Evolutionary conservation across 2,888 invertebrate genomes (phyloP).

Genomic region (Cactoblastis cactorum): DNA sequence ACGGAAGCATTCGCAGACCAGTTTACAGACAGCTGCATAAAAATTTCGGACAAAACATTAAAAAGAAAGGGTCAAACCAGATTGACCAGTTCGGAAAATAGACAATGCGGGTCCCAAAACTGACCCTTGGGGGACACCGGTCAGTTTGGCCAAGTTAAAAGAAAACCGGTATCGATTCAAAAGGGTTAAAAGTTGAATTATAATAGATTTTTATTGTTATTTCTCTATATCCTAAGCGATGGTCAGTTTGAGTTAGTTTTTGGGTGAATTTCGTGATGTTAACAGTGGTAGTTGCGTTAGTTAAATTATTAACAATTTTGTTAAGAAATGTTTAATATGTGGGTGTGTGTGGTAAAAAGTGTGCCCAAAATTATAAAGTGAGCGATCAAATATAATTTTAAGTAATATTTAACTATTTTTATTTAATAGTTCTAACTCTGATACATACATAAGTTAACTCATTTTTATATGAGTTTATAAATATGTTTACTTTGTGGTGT

Average conservation of each 20-base stretch:
- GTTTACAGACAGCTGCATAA: constrained; percentile 59
- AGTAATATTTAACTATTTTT: too few relatives aligned
- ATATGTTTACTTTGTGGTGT: too few relatives aligned
- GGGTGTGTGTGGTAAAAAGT: too few relatives aligned
- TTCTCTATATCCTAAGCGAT: constrained; percentile 34
- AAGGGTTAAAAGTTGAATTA: constrained; percentile 48
- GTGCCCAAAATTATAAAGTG: too few relatives aligned
- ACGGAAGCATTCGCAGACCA: constrained; percentile 37
- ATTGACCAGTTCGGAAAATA: constrained; percentile 71
- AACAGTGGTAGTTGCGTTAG: constrained; percentile 11
- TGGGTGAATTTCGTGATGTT: constrained; percentile 39
- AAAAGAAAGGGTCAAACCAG: constrained; percentile 77
- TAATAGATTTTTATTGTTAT: constrained; percentile 49
- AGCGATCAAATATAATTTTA: too few relatives aligned
- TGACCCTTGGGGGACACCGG: constrained; percentile 73
- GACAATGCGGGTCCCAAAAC: constrained; percentile 55
- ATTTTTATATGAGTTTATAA: too few relatives aligned
- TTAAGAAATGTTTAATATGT: background rate
- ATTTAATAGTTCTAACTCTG: too few relatives aligned
- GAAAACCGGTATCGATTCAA: constrained; percentile 58
- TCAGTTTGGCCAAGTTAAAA: constrained; percentile 53
- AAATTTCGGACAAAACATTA: constrained; percentile 49
- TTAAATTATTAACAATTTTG: background rate
- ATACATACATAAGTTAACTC: too few relatives aligned
- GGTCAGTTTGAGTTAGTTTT: constrained; percentile 63